These are phyloP conservation scores for Clarias batrachus DNA, from an alignment of 2,113 vertebrate species.

Conservation along the genomic window DNA sequence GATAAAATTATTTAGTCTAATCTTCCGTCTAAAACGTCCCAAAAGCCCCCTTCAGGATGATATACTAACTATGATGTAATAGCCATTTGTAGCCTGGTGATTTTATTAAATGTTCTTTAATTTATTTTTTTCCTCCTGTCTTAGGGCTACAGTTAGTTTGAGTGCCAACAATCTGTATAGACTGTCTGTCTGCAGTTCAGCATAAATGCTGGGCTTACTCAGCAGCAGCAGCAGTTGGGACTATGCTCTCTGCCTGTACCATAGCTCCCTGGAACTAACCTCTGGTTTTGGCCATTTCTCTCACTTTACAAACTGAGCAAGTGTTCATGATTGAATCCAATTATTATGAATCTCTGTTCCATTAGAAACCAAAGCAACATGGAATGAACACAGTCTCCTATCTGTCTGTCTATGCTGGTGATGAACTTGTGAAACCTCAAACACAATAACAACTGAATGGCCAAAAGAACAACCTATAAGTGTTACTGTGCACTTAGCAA, in stretches of 20 bases:
- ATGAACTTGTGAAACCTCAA: neutral
- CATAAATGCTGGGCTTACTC: constrained; percentile 13
- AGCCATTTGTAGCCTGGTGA: neutral
- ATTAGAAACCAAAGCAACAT: neutral
- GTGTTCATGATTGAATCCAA: neutral
- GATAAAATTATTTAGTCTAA: neutral
- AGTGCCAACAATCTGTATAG: neutral
- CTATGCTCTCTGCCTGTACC: constrained; percentile 1
- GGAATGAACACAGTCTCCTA: neutral
- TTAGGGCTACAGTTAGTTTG: neutral
- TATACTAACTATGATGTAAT: neutral
- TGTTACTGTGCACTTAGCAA: neutral
- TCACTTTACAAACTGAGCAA: neutral
- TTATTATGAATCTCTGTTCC: neutral
- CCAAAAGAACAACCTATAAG: neutral
- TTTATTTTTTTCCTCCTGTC: neutral
- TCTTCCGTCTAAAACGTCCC: neutral
- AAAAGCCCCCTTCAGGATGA: neutral
- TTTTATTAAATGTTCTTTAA: neutral
- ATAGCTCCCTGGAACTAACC: neutral
- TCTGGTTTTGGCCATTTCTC: neutral
- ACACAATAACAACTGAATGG: neutral
- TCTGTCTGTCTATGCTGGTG: neutral
- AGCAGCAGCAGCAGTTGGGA: constrained; percentile 37
- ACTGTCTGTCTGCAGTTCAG: constrained; percentile 36